Conservation (phyloP, 2,113 vertebrate species). For the Formicarius rufipectus region DNA sequence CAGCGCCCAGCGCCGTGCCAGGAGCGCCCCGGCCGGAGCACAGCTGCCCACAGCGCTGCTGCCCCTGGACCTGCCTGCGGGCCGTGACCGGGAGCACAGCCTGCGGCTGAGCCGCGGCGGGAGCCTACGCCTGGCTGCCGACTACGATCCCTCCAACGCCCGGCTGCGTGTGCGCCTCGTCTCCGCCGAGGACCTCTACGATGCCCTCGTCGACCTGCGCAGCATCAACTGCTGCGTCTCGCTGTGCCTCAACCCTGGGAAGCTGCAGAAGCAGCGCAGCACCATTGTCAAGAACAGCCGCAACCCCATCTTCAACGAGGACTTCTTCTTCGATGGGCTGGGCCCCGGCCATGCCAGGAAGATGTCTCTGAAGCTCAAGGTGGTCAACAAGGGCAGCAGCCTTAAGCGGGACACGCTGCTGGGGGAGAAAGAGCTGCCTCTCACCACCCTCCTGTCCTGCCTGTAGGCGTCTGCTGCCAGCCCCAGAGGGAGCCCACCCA, state of each 20-base stretch:
- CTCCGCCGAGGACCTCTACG: constrained; percentile 88
- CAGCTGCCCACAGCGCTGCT: constrained; percentile 10
- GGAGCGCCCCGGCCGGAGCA: constrained; percentile 67
- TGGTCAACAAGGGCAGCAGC: constrained; percentile 97
- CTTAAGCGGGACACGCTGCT: constrained; percentile 92
- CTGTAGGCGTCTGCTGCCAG: constrained; percentile 20
- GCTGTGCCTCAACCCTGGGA: constrained; percentile 91
- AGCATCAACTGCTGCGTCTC: constrained; percentile 96
- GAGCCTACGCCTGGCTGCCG: constrained; percentile 82
- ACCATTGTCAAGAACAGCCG: constrained; percentile 97
- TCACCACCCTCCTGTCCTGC: constrained; percentile 82
- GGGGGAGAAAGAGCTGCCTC: constrained; percentile 89
- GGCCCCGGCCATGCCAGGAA: constrained; percentile 83
- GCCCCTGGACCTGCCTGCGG: constrained; percentile 43
- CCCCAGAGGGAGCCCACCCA: not conserved
- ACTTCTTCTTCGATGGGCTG: constrained; percentile 96
- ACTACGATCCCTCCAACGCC: constrained; percentile 86
- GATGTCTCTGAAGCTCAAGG: constrained; percentile 92
- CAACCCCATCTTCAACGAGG: constrained; percentile 95
- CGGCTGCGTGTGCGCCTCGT: constrained; percentile 87
- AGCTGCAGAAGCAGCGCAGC: constrained; percentile 96
- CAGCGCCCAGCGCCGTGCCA: constrained; percentile 80
- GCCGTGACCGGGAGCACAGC: constrained; percentile 79
- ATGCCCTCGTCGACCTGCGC: constrained; percentile 83
- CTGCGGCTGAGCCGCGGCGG: constrained; percentile 85